Conservation (phyloP, 2,113 vertebrate genomes). For the Anseranas semipalmata region DNA sequence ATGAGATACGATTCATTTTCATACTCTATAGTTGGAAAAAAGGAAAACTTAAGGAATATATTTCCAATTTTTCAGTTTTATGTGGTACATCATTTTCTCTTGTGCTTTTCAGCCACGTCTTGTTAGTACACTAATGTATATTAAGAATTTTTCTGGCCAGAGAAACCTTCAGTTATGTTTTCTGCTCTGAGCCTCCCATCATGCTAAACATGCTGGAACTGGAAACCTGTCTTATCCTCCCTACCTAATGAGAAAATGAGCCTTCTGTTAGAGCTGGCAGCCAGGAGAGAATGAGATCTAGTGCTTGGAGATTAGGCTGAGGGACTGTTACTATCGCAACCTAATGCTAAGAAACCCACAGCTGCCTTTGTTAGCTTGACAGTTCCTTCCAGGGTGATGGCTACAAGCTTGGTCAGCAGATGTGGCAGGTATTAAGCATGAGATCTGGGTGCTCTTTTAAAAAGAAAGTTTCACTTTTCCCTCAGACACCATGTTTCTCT, state of each 20-base stretch:
- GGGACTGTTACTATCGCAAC: not conserved
- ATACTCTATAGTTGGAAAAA: not conserved
- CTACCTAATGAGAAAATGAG: not conserved
- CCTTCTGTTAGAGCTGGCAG: not conserved
- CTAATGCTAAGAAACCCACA: not conserved
- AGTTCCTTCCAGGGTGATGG: not conserved
- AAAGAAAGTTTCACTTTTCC: not conserved
- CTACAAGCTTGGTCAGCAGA: not conserved
- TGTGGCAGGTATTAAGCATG: not conserved
- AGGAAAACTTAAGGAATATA: not conserved
- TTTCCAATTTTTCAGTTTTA: not conserved
- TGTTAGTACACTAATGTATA: not conserved
- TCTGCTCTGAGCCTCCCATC: not conserved
- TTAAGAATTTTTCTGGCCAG: not conserved
- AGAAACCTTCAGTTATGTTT: not conserved
- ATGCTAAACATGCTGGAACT: not conserved
- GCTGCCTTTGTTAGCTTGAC: not conserved
- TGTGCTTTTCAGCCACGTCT: not conserved
- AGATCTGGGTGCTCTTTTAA: not conserved
- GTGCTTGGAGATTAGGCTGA: not conserved
- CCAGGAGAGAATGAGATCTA: not conserved
- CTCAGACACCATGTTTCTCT: not conserved
- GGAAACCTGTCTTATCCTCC: not conserved
- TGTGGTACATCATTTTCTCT: not conserved
- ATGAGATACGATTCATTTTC: not conserved